A percentile compares a stretch with the other conserved stretches of the same genome.
phyloP scores from a whole-genome alignment of 1,140 invertebrate genomes.

The Helicoverpa zea region DNA sequence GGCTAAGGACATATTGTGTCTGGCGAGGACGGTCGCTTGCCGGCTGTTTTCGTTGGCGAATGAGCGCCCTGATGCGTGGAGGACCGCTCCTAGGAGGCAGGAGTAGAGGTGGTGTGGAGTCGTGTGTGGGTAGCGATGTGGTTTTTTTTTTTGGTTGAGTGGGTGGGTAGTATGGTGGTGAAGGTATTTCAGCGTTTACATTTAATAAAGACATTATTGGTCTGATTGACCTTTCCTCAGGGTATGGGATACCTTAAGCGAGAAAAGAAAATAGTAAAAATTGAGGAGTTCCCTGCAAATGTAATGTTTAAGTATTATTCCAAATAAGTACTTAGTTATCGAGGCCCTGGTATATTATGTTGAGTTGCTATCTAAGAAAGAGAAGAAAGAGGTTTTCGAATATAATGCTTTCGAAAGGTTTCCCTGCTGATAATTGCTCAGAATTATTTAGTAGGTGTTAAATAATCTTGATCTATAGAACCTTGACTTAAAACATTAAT shows the following conservation, averaged over 20 bases:
- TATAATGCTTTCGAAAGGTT: not conserved
- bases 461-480: not conserved
- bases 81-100: constrained; percentile 64
- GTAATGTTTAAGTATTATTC: too few species aligned
- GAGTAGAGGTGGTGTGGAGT: constrained; percentile 61
- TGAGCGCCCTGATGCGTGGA: constrained; percentile 68
- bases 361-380: too few species aligned
- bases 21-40: constrained; percentile 58
- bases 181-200: too few species aligned
- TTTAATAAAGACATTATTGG: too few species aligned
- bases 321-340: too few species aligned
- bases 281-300: too few species aligned
- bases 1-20: constrained; percentile 81
- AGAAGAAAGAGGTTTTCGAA: too few species aligned
- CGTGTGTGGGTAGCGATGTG: constrained; percentile 50
- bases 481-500: not conserved
- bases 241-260: too few species aligned
- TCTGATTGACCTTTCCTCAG: too few species aligned
- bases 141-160: constrained; percentile 41
- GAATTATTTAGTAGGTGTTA: not conserved
- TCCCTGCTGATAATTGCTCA: not conserved
- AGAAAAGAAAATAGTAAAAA: too few species aligned
- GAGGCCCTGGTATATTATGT: too few species aligned
- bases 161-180: not conserved
- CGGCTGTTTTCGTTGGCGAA: constrained; percentile 68